These are phyloP conservation scores for Xanthorhoe designata DNA, from an alignment of 2,888 invertebrate species.

Conservation along the genomic window DNA sequence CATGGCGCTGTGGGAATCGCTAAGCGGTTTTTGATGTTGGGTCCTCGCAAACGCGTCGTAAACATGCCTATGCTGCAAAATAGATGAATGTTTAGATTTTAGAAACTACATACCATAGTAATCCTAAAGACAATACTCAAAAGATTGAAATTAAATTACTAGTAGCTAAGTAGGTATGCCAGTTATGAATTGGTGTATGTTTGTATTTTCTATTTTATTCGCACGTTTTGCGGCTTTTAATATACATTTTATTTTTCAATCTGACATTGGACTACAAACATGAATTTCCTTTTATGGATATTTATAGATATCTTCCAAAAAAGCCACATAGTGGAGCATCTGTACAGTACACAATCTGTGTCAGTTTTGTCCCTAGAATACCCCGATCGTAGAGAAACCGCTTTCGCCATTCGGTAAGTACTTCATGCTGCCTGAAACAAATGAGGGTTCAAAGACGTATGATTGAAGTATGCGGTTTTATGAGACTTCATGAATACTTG, in stretches of 20 bases:
- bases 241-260: too few relatives aligned
- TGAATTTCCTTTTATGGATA: too few relatives aligned
- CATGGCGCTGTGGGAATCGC: constrained; percentile 58
- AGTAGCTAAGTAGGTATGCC: too few relatives aligned
- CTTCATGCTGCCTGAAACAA: constrained; percentile 57
- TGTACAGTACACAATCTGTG: not conserved
- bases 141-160: too few relatives aligned
- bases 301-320: too few relatives aligned
- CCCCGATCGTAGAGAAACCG: constrained; percentile 44
- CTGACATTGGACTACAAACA: too few relatives aligned
- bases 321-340: too few relatives aligned
- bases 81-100: not conserved
- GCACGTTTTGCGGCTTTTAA: too few relatives aligned
- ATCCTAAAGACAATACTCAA: too few relatives aligned
- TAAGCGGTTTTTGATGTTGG: constrained; percentile 76
- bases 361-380: constrained; percentile 41
- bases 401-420: constrained; percentile 51
- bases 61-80: constrained; percentile 48
- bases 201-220: too few relatives aligned
- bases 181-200: too few relatives aligned
- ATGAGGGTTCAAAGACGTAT: constrained; percentile 48
- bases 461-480: constrained; percentile 10
- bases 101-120: not conserved
- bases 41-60: constrained; percentile 61
- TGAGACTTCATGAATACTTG: not conserved